These are phyloP conservation scores for Aspidiotus rigidus DNA, from an alignment of 2,888 invertebrate species.

Conservation along the genomic window DNA sequence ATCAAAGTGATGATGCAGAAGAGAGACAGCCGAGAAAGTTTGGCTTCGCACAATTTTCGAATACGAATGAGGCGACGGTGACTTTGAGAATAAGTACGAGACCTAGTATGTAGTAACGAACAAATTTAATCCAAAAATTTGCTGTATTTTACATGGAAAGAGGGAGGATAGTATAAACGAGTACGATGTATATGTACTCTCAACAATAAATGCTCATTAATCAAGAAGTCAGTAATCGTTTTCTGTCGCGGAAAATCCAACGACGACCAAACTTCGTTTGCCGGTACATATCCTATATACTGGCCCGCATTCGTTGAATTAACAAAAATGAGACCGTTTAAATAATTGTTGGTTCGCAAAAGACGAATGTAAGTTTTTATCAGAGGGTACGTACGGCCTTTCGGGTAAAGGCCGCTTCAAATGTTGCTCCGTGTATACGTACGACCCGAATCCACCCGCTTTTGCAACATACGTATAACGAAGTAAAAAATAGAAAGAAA, in stretches of 20 bases:
- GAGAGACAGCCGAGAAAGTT: background rate
- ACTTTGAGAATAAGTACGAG: background rate
- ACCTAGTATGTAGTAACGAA: background rate
- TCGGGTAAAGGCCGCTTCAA: background rate
- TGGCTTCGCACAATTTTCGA: background rate
- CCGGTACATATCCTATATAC: background rate
- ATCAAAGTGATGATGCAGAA: background rate
- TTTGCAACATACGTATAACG: too few species aligned
- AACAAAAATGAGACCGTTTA: slow-evolving; percentile 3
- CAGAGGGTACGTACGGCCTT: background rate
- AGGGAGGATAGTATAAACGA: background rate
- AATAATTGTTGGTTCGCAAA: slow-evolving; percentile 5
- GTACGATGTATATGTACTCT: background rate
- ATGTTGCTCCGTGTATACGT: too few species aligned
- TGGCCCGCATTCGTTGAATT: background rate
- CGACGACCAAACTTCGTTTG: background rate
- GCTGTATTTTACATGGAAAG: background rate
- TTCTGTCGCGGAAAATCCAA: background rate
- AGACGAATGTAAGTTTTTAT: slow-evolving; percentile 14
- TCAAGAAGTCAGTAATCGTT: background rate
- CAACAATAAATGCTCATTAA: slow-evolving; percentile 2
- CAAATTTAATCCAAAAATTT: background rate
- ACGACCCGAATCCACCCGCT: too few species aligned
- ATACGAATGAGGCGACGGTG: slow-evolving; percentile 1
- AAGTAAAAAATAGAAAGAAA: too few species aligned